Percentiles rank a stretch among this genome's conserved stretches.
These are phyloP conservation scores for Oscheius sp. DNA, from an alignment of 2,888 invertebrate species.

Conservation along the genomic window DNA sequence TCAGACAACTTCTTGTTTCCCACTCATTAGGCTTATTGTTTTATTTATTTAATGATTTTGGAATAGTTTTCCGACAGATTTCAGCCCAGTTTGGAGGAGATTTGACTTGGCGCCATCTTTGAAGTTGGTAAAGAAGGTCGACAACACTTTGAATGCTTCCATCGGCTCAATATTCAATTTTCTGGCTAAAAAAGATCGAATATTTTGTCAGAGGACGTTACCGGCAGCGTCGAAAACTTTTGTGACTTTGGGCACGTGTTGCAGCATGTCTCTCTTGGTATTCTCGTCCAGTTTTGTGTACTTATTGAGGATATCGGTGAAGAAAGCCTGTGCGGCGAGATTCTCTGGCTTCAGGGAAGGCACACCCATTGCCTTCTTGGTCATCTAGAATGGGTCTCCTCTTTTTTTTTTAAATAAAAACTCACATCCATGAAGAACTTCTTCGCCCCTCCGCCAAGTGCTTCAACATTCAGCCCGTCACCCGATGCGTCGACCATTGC, in stretches of 20 bases:
- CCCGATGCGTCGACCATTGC: not conserved
- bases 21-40: not conserved
- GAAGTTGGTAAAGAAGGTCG: conserved; percentile 57
- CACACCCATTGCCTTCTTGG: conserved; percentile 58
- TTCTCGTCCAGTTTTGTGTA: conserved; percentile 55
- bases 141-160: conserved; percentile 53
- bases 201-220: not conserved
- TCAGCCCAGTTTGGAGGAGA: conserved; percentile 47
- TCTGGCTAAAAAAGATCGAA: conserved; percentile 43
- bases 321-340: conserved; percentile 54
- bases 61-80: conserved; percentile 51
- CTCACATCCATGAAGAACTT: conserved; percentile 54
- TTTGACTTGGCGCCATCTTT: conserved; percentile 48
- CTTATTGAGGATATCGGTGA: conserved; percentile 50
- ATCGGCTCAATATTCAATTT: conserved; percentile 58
- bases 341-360: conserved; percentile 56
- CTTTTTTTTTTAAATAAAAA: not conserved
- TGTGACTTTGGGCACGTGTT: conserved; percentile 54
- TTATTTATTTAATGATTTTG: not conserved
- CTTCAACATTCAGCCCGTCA: conserved; percentile 47
- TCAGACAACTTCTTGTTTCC: not conserved
- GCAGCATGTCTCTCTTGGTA: conserved; percentile 50
- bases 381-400: conserved; percentile 47
- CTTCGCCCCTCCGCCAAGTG: conserved; percentile 47
- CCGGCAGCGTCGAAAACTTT: conserved; percentile 56